Base-by-base conservation (phyloP, 2,113 vertebrate genomes). In the Corvus hawaiiensis region DNA sequence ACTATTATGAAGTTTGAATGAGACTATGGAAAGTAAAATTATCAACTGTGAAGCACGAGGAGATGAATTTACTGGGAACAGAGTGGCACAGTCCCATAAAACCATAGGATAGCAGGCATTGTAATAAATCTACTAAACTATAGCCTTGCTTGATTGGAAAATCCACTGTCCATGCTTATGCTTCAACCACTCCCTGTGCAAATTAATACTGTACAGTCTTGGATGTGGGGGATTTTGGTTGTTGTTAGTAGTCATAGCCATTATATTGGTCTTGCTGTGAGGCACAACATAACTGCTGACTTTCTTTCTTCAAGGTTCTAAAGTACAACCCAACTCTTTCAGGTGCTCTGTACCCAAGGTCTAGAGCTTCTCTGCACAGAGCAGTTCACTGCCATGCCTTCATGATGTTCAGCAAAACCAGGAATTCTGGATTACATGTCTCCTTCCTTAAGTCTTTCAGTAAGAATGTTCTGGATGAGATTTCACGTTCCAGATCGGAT, bases 181-280 rank as follows among this genome's bases (percentile, higher is more conserved):
- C 54, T 76, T 43, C 24, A 80, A 9, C 7, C 39, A 26, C 13
- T 62, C 10, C 20, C 37, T 17, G 7, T 18, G n/a, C 22, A 59
- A 61, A 23, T 15, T 1, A 44, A 51, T 3, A 12, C 18, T 7
- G 16, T 11, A 4, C 30, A 77, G 37, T 9, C n/a, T 28, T 20
- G 43, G 61, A 41, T 1, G 3, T 8, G 17, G 7, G 7, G 8
- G 1, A 1, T 16, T 32, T 22, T 22, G 46, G 21, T 7, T 44
- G 24, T 7, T 75, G 23, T 5, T 10, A 16, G 26, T 0, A 74
- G 17, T 13, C 43, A 51, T 0, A 37, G 5, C 7, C 6, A 0
- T 64, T 35, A 1, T 4, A 9, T 6, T 68, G 66, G 11, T 39
- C 35, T 44, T 28, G 17, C 48, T 48, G 8, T 11, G 12, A 16